Base-by-base conservation (phyloP, 2,888 invertebrate genomes). In the Nymphalis urticae region DNA sequence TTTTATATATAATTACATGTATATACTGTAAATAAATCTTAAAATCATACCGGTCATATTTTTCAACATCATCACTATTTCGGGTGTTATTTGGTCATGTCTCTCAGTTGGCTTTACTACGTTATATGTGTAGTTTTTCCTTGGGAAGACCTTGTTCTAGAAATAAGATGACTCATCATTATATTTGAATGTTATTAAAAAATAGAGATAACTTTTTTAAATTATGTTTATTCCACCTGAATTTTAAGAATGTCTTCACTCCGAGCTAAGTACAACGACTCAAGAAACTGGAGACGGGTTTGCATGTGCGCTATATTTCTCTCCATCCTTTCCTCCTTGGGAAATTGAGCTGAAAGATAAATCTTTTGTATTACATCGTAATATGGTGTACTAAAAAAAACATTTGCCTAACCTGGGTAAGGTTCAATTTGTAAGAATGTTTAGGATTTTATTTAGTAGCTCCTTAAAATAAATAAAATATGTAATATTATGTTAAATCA, bases 231-330 rank as follows among this genome's bases (percentile, higher is more conserved):
- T 56, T 54, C 27, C 27, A 56, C 54, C 54, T 56, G 54, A 16
- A 56, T 56, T 56, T 56, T 56, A 7, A 56, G 27, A 27, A 56
- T 56, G 17, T 56, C 54, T 56, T 56, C 54, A 8, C 17, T 56
- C 2, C 54, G 54, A 48, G 70, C 64, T 58, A 62, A 59, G 21
- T 72, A 72, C 0, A 72, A 54, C 7, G 67, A 67, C n/a, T 72
- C 72, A 17, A 72, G 42, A 36, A 67, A 70, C 27, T 66, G 51
- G 48, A 72, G 27, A n/a, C 72, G 62, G 69, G 96, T 95, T 80
- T 96, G 95, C 77, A 97, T 93, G 78, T 97, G 96, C 6, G 96
- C 96, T 75, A 97, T 89, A 61, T 95, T 93, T 82, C 95, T 94
- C 72, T 95, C 94, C 79, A 96, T 87, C 74, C 94, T 87, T 74